A percentile compares a stretch with the other conserved stretches of the same genome.
phyloP scores from a whole-genome alignment of 2,113 vertebrate species.

The Mugil cephalus region DNA sequence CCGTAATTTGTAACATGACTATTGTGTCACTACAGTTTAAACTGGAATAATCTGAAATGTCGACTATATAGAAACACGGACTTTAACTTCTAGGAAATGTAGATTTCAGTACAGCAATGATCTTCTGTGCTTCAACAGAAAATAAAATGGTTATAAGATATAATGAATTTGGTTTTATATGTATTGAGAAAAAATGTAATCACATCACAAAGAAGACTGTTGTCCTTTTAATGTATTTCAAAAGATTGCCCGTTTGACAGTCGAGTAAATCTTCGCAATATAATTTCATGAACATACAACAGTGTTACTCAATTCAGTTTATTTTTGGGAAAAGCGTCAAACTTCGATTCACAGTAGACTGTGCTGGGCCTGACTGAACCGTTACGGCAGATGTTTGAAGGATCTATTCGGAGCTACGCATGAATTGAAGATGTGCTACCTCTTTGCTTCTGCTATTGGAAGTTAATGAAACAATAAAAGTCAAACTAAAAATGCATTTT shows the following conservation, averaged over 20 bases:
- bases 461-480: conserved; percentile 72
- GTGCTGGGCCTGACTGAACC: conserved; percentile 6
- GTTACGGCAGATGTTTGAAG: conserved; percentile 28
- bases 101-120: no score
- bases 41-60: no score
- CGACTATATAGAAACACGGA: no score
- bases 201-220: not conserved
- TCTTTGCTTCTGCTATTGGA: conserved; percentile 57
- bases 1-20: no score
- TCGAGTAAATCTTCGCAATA: conserved; percentile 20
- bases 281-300: conserved; percentile 36
- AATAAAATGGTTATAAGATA: no score
- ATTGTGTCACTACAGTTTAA: no score
- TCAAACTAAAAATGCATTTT: conserved; percentile 32
- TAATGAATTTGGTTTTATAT: no score
- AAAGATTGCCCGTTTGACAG: not conserved
- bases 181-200: no score
- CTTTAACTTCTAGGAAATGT: no score
- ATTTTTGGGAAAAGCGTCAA: not conserved
- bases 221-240: no score
- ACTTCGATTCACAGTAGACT: not conserved
- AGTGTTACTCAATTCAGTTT: not conserved
- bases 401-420: not conserved
- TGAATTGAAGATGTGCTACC: not conserved
- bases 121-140: no score